Conservation (phyloP, 1,140 invertebrate species). For the Drosophila littoralis region DNA sequence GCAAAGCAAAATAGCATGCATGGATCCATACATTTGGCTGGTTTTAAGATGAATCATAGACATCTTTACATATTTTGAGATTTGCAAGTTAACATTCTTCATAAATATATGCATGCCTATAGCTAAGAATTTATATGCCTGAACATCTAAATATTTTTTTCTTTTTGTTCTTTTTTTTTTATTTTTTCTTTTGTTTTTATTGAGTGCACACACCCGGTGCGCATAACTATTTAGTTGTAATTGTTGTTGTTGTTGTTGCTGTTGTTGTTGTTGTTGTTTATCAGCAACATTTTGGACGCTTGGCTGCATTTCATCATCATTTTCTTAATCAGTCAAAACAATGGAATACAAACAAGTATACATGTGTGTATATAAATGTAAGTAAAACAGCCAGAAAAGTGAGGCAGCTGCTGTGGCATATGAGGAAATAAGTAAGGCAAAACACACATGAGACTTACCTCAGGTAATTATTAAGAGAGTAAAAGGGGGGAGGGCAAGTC, state of each 20-base stretch:
- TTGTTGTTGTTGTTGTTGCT: slow-evolving; percentile 25
- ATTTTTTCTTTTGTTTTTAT: slow-evolving; percentile 56
- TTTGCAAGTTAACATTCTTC: not conserved
- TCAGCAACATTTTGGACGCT: slow-evolving; percentile 69
- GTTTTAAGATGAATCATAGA: too few species aligned
- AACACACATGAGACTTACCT: slow-evolving; percentile 15
- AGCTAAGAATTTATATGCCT: not conserved
- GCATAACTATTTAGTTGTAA: slow-evolving; percentile 31
- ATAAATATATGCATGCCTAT: slow-evolving; percentile 3
- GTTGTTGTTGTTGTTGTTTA: slow-evolving; percentile 46
- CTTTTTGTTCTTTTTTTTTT: slow-evolving; percentile 53
- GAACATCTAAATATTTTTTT: slow-evolving; percentile 27
- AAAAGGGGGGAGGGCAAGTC: not conserved
- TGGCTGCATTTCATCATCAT: slow-evolving; percentile 72
- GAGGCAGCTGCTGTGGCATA: slow-evolving; percentile 40
- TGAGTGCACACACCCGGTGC: slow-evolving; percentile 57
- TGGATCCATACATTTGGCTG: too few species aligned
- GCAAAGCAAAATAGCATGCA: too few species aligned
- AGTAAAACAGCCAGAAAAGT: slow-evolving; percentile 7
- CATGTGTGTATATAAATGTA: slow-evolving; percentile 7
- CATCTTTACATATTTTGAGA: too few species aligned
- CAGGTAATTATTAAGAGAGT: slow-evolving; percentile 56
- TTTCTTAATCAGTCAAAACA: slow-evolving; percentile 73
- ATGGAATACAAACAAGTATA: slow-evolving; percentile 32
- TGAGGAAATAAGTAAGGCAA: slow-evolving; percentile 25